Evolutionary conservation across 2,797 vertebrate genomes (phyloP).

Genomic region (Carcharodon carcharias): DNA sequence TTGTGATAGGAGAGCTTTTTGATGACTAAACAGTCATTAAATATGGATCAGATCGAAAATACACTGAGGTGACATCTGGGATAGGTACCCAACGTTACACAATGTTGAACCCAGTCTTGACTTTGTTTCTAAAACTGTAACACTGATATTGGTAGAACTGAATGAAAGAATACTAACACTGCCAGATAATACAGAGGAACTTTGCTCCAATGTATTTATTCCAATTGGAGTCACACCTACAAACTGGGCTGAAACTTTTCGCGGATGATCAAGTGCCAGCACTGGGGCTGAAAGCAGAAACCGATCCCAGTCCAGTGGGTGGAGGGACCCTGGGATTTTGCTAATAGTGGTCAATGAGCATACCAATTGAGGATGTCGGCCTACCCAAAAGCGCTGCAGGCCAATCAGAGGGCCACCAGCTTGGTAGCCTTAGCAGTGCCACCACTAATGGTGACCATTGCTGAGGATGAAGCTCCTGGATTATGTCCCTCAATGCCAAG

Average conservation of each 20-base stretch:
- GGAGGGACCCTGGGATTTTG: background rate
- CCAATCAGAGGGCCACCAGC: no score
- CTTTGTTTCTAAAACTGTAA: background rate
- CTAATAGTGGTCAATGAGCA: background rate
- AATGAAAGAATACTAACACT: background rate
- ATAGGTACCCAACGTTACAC: background rate
- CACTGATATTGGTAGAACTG: background rate
- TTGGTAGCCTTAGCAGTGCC: no score
- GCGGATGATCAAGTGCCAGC: background rate
- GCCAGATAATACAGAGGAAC: background rate
- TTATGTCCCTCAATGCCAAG: no score
- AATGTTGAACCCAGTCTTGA: background rate
- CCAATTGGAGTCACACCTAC: background rate
- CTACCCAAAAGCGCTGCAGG: no score
- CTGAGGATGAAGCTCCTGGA: no score
- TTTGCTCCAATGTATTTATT: background rate
- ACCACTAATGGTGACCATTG: no score
- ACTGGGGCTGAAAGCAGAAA: background rate
- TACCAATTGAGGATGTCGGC: background rate
- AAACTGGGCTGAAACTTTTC: no score
- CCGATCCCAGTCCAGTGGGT: background rate
- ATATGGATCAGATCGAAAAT: background rate
- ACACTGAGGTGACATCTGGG: background rate
- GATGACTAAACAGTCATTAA: background rate
- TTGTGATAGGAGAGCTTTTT: background rate